Evolutionary conservation across 2,888 invertebrate genomes (phyloP).

Genomic region (Chouioia cunea): DNA sequence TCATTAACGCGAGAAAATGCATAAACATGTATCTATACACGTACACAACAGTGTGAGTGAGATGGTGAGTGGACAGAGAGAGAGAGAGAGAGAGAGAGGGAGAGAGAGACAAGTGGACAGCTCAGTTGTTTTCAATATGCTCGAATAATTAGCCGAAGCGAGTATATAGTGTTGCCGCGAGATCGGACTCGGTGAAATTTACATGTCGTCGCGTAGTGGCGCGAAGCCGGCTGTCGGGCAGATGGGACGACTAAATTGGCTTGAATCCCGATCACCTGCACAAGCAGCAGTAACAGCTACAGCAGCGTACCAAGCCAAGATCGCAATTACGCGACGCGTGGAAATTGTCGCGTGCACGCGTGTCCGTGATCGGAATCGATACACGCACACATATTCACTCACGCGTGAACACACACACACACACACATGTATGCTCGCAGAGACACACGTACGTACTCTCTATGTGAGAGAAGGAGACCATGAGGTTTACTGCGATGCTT

Average conservation of each 20-base stretch:
- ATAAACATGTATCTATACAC: too few relatives aligned
- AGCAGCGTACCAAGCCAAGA: too few relatives aligned
- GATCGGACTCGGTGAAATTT: constrained; percentile 53
- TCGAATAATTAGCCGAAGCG: constrained; percentile 35
- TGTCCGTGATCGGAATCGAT: constrained; percentile 40
- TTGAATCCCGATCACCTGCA: constrained; percentile 21
- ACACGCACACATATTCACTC: constrained; percentile 12
- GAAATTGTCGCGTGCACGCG: constrained; percentile 42
- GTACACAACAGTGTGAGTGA: too few relatives aligned
- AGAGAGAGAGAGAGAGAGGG: neutral
- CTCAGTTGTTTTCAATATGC: constrained; percentile 34
- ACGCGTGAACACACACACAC: too few relatives aligned
- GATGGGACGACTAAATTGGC: constrained; percentile 65
- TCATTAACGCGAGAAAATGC: too few relatives aligned
- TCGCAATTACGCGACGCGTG: constrained; percentile 39
- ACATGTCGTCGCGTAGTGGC: constrained; percentile 62
- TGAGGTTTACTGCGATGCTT: constrained; percentile 30
- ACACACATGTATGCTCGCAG: too few relatives aligned
- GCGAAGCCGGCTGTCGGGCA: constrained; percentile 60
- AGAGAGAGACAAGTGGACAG: constrained; percentile 22
- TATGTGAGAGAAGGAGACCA: neutral
- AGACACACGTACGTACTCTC: too few relatives aligned
- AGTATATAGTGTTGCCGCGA: neutral
- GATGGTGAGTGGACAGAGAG: neutral
- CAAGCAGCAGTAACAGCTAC: too few relatives aligned